Evolutionary conservation across 2,113 vertebrate species (phyloP).

Genomic region (Atherinomorus stipes): DNA sequence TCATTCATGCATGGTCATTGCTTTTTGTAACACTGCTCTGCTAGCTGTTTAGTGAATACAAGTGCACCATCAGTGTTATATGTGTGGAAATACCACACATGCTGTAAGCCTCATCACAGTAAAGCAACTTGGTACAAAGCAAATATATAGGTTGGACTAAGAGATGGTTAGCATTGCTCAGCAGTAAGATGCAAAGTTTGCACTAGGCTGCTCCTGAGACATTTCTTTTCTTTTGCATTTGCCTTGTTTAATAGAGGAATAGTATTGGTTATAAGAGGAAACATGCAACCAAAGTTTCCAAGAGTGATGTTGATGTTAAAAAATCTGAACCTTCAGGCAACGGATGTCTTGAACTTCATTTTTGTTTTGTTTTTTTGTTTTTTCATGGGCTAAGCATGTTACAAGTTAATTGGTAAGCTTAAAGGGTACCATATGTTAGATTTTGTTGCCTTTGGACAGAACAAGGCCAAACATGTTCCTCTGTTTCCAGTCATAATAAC

Average conservation of each 20-base stretch:
- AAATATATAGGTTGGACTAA: background rate
- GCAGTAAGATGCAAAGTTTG: background rate
- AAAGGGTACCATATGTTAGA: background rate
- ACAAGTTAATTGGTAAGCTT: background rate
- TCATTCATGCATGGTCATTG: constrained; percentile 26
- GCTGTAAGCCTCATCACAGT: background rate
- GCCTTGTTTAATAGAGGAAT: background rate
- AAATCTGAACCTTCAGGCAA: no score
- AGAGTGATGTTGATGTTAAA: background rate
- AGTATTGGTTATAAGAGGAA: background rate
- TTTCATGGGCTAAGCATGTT: background rate
- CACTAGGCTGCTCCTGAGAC: background rate
- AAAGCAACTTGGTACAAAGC: background rate
- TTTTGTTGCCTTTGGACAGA: background rate
- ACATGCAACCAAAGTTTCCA: background rate
- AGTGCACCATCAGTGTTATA: background rate
- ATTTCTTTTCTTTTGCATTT: no score
- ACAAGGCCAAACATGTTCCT: background rate
- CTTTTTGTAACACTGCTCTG: constrained; percentile 6
- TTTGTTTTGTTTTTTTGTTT: no score
- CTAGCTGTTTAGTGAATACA: background rate
- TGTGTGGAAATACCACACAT: background rate
- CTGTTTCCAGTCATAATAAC: background rate
- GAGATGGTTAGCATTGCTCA: background rate
- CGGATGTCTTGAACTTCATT: no score